phyloP scores from a whole-genome alignment of 2,888 invertebrate species.

The Gryllus longicercus region DNA sequence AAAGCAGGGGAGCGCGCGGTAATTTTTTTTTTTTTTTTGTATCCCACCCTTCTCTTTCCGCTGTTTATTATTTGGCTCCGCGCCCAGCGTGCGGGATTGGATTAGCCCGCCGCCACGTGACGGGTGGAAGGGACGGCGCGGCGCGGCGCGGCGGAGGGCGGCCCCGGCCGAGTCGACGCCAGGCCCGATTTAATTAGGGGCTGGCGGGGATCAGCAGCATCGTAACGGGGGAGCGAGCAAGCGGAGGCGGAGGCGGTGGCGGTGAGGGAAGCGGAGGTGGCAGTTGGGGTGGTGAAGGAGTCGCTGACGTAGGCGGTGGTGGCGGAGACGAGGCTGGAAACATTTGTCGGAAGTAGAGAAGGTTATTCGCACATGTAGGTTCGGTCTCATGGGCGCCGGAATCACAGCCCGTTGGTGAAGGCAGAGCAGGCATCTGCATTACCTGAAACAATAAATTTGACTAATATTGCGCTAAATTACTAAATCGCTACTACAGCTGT shows the following conservation, averaged over 20 bases:
- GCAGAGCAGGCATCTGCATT: too few relatives aligned
- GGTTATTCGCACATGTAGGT: too few relatives aligned
- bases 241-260: neutral
- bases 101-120: slow-evolving; percentile 17
- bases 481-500: too few relatives aligned
- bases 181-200: slow-evolving; percentile 17
- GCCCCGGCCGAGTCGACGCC: neutral
- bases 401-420: too few relatives aligned
- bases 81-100: slow-evolving; percentile 17
- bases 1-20: slow-evolving; percentile 17
- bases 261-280: too few relatives aligned
- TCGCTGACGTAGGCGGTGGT: too few relatives aligned
- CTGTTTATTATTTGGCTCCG: slow-evolving; percentile 17
- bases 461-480: too few relatives aligned
- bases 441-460: too few relatives aligned
- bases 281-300: neutral
- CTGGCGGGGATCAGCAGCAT: neutral
- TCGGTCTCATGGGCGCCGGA: too few relatives aligned
- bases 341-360: too few relatives aligned
- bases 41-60: slow-evolving; percentile 9
- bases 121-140: neutral
- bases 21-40: slow-evolving; percentile 2
- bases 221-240: neutral
- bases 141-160: neutral
- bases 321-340: neutral